Evolutionary conservation across 2,888 invertebrate species (phyloP).

Genomic region (Toxonevra muliebris): DNA sequence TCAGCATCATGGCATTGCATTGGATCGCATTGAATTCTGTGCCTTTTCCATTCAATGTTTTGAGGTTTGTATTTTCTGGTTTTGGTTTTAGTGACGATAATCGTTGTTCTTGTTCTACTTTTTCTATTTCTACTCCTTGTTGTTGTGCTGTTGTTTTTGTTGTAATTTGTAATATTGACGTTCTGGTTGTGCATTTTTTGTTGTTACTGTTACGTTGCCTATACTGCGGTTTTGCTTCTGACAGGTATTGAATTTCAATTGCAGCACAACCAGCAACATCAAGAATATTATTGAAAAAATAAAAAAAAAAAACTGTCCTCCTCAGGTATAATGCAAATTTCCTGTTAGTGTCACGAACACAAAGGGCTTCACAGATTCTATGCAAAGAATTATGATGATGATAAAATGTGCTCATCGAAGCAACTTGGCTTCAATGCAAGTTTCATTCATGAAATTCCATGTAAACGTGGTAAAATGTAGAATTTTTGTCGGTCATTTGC

Average conservation of each 20-base stretch:
- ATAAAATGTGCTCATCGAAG: too few relatives aligned
- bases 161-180: neutral
- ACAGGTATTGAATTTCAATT: conserved; percentile 8
- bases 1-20: too few relatives aligned
- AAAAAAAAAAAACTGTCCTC: neutral
- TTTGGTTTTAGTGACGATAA: neutral
- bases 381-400: too few relatives aligned
- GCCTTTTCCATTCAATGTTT: neutral
- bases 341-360: too few relatives aligned
- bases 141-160: neutral
- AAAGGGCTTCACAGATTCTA: too few relatives aligned
- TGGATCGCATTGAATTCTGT: too few relatives aligned
- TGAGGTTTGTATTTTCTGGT: neutral
- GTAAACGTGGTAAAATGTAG: too few relatives aligned
- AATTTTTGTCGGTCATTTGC: too few relatives aligned
- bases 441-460: too few relatives aligned
- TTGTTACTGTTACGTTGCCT: neutral
- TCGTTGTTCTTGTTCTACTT: neutral
- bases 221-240: neutral
- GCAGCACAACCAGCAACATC: neutral
- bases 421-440: too few relatives aligned
- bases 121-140: neutral
- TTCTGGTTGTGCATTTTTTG: neutral
- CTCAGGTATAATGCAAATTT: too few relatives aligned
- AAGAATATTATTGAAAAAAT: neutral